Evolutionary conservation across 2,113 vertebrate genomes (phyloP).

Genomic region (Ptilorrhoa leucosticta): DNA sequence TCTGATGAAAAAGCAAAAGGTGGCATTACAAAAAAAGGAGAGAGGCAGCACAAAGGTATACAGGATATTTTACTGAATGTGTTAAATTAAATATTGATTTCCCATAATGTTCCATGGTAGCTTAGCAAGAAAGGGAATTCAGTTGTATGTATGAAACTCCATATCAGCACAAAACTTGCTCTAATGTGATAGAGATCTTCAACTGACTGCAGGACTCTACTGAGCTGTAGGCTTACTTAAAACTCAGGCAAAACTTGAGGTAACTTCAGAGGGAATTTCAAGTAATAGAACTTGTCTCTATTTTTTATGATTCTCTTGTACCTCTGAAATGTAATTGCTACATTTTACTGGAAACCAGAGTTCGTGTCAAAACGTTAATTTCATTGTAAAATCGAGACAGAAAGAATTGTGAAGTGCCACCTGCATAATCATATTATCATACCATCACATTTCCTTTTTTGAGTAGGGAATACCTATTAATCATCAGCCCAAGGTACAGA

Average conservation of each 20-base stretch:
- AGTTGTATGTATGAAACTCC: background rate
- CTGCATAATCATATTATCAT: background rate
- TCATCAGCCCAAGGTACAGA: background rate
- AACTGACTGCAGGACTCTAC: background rate
- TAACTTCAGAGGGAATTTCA: background rate
- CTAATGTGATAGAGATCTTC: background rate
- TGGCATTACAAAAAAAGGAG: background rate
- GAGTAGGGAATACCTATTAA: background rate
- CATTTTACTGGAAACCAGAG: background rate
- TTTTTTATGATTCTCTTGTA: background rate
- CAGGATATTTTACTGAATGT: background rate
- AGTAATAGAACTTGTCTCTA: background rate
- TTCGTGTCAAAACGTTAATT: background rate
- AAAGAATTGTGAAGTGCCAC: background rate
- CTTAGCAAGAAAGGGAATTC: background rate
- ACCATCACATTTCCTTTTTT: background rate
- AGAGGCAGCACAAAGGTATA: background rate
- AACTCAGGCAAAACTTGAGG: background rate
- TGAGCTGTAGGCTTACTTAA: background rate
- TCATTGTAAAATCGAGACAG: background rate
- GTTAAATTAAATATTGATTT: slow-evolving; percentile 2
- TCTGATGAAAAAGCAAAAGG: background rate
- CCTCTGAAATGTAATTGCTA: background rate
- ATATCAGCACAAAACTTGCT: background rate
- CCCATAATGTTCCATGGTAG: background rate